Evolutionary conservation across 2,888 invertebrate species (phyloP).

Genomic region (Lasius fuliginosus): DNA sequence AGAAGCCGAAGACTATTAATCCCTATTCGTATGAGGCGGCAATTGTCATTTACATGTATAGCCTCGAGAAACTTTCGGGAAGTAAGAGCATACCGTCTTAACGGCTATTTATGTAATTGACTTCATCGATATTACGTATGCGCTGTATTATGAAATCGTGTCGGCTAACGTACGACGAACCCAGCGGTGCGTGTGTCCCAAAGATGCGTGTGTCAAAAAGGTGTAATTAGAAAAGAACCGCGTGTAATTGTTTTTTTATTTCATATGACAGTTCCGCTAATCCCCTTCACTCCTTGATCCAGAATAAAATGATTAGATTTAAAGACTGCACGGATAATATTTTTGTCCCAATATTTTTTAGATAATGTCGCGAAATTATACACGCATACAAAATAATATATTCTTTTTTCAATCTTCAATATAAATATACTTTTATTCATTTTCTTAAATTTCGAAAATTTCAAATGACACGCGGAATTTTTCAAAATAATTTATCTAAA

Average conservation of each 20-base stretch:
- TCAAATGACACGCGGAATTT: background rate
- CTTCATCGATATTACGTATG: constrained; percentile 52
- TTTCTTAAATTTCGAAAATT: background rate
- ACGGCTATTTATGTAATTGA: constrained; percentile 48
- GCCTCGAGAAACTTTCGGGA: constrained; percentile 49
- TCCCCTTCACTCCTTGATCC: background rate
- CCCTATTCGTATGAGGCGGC: constrained; percentile 1
- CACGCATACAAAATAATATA: background rate
- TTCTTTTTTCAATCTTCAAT: background rate
- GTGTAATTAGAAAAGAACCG: constrained; percentile 8
- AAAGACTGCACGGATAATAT: background rate
- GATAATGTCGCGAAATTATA: background rate
- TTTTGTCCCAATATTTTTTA: background rate
- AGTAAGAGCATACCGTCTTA: constrained; percentile 24
- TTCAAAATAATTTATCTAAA: background rate
- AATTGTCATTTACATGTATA: constrained; percentile 35
- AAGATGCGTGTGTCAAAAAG: constrained; percentile 7
- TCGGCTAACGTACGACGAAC: background rate
- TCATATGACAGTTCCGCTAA: background rate
- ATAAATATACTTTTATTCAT: background rate
- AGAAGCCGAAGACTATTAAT: constrained; percentile 36
- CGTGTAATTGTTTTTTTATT: constrained; percentile 10
- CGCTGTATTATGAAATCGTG: constrained; percentile 35
- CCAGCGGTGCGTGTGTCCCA: constrained; percentile 26
- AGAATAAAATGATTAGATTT: background rate